These are phyloP conservation scores for Meloe dianella DNA, from an alignment of 2,888 invertebrate species.

Conservation along the genomic window DNA sequence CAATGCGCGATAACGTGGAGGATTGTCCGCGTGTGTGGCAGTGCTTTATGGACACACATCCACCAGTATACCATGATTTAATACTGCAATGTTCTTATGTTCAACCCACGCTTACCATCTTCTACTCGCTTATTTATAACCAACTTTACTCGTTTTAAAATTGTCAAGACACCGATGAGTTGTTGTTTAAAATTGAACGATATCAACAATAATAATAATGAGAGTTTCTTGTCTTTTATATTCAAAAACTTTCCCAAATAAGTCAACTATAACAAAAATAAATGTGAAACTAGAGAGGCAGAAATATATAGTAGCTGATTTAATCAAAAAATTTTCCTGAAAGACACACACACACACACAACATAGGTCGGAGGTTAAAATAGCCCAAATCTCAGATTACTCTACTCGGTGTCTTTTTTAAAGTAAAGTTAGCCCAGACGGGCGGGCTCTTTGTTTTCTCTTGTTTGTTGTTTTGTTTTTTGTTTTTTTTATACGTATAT, in stretches of 20 bases:
- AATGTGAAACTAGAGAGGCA: background rate
- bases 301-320: conserved; percentile 7
- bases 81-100: conserved; percentile 58
- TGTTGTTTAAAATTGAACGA: conserved; percentile 6
- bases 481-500: no score
- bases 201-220: background rate
- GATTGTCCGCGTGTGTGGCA: conserved; percentile 54
- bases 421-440: background rate
- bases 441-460: background rate
- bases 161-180: conserved; percentile 45
- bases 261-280: background rate
- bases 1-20: conserved; percentile 26
- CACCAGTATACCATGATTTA: conserved; percentile 57
- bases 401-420: background rate
- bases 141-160: conserved; percentile 56
- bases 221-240: background rate
- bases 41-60: conserved; percentile 55
- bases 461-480: no score
- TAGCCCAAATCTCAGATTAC: background rate
- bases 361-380: conserved; percentile 1
- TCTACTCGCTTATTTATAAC: conserved; percentile 56
- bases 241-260: background rate
- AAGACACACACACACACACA: no score
- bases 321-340: conserved; percentile 5
- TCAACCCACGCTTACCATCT: conserved; percentile 59